Base-by-base conservation (phyloP, 2,113 vertebrate species). In the Saccopteryx bilineata region DNA sequence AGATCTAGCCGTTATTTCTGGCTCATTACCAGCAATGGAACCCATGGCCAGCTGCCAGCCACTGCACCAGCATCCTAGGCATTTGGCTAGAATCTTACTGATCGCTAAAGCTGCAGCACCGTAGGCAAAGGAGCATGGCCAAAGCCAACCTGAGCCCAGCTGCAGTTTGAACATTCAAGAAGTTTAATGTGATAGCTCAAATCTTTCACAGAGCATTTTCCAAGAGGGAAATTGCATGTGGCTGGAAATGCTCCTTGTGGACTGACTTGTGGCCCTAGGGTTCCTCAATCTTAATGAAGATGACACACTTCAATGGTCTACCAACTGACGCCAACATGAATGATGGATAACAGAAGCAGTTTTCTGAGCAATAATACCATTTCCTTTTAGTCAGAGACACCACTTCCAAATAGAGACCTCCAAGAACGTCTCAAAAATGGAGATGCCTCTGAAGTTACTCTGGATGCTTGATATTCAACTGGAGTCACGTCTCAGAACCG, bases 401-500 rank as follows among this genome's bases (percentile, higher is more conserved):
- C 65, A 82, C 65, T 1, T 85, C 66, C 94, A 96, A 91, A 91
- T 12, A 89, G 74, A 60, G 76, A 92, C 89, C 50, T 46, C 28
- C 56, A 66, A 61, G 69, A 84, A 90, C 10, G 80, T 94, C 87
- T 92, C 90, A 81, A 50, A 84, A 50, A 54, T 12, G 3, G 1
- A 90, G 66, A 7, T 17, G 74, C 56, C 65, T 86, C 19, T 39
- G 82, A 92, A 52, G 56, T 87, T 89, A 93, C 52, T 96, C 92
- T 97, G 83, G 66, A 91, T 94, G 92, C 96, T 54, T 82, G 71
- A 94, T 87, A 61, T 84, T 96, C 2, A 58, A 85, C 68, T 66
- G 5, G 5, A 33, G 1, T 61, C 50, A 71, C 54, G 28, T 48
- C 84, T 97, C 0, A 90, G 63, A 78, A 63, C 50, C 88, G 7